Evolutionary conservation across 2,888 invertebrate genomes (phyloP), one percentile per base, ranked within the genome.

Genomic region (Unio delphinus): DNA sequence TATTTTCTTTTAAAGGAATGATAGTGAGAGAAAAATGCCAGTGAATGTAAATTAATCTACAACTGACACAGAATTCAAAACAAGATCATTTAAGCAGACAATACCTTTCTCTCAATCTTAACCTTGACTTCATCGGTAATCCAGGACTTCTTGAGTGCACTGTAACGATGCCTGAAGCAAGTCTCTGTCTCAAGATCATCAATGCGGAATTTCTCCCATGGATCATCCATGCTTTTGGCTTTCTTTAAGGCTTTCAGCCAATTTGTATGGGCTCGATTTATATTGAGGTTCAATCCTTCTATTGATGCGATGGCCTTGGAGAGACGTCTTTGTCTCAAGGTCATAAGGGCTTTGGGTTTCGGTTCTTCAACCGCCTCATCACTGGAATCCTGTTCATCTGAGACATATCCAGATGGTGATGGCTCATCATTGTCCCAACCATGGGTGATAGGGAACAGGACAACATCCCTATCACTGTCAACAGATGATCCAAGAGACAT

Each of bases 81-180:
- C 59, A 15, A 23, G 18, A 59, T 23, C 26, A 18, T 26, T 59
- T 59, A 26, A 23, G 18, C 26, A 59, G 59, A 59, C 15, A 18
- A 3, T 67, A 90, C 90, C 87, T 90, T 87, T 26, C 83, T 80
- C 75, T 92, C 90, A 88, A 92, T 91, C 82, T 91, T 92, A 63
- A 92, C 90, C 55, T 89, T 84, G 6, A 91, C 91, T 67, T 90
- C 87, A 84, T 92, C 92, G 56, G 85, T 87, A 6, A 90, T 81
- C 92, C 92, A 92, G 28, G 85, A 82, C 75, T 91, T 90, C 68
- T 90, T 89, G 68, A 92, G 84, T 3, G 92, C 90, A 78, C 91
- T 91, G 84, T 92, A 92, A 28, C 92, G 87, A 80, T 91, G 90
- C 8, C 92, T 86, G 55, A 86, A 85, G 61, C 90, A 91, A 28